phyloP scores from a whole-genome alignment of 2,888 invertebrate species.

The Troides oblongomaculatus region DNA sequence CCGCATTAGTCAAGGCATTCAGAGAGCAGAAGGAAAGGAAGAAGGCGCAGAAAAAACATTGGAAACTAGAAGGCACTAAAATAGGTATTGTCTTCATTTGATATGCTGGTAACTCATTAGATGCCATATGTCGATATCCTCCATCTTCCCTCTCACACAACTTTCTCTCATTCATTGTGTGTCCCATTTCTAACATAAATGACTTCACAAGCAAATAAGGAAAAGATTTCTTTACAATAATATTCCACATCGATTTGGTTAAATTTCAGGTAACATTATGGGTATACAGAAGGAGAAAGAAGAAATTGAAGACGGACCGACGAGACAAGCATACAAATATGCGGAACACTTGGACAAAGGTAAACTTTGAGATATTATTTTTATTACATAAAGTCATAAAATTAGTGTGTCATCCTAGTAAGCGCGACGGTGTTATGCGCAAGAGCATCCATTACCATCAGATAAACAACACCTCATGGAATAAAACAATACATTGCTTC shows the following conservation, averaged over 20 bases:
- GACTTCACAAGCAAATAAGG: no score
- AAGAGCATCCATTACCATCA: no score
- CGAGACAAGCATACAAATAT: slow-evolving; percentile 96
- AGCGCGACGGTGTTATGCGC: no score
- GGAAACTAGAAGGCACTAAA: slow-evolving; percentile 98
- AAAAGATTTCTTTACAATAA: no score
- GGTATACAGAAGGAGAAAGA: slow-evolving; percentile 93
- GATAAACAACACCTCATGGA: no score
- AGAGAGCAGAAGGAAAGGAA: slow-evolving; percentile 98
- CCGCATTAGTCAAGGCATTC: slow-evolving; percentile 91
- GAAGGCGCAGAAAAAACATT: slow-evolving; percentile 98
- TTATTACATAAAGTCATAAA: background rate
- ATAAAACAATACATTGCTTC: no score
- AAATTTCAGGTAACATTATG: slow-evolving; percentile 90
- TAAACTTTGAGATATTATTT: slow-evolving; percentile 33
- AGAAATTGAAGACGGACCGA: slow-evolving; percentile 89
- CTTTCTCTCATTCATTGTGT: no score
- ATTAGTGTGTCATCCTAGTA: no score
- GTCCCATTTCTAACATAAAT: no score
- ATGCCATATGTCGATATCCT: no score
- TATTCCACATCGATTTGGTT: background rate
- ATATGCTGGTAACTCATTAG: no score
- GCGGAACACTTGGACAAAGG: slow-evolving; percentile 94
- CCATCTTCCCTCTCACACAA: no score
- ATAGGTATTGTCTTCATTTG: slow-evolving; percentile 78